Percentiles rank a stretch among this genome's conserved stretches.
phyloP scores from a whole-genome alignment of 2,888 invertebrate genomes.

The Meloe dianella region DNA sequence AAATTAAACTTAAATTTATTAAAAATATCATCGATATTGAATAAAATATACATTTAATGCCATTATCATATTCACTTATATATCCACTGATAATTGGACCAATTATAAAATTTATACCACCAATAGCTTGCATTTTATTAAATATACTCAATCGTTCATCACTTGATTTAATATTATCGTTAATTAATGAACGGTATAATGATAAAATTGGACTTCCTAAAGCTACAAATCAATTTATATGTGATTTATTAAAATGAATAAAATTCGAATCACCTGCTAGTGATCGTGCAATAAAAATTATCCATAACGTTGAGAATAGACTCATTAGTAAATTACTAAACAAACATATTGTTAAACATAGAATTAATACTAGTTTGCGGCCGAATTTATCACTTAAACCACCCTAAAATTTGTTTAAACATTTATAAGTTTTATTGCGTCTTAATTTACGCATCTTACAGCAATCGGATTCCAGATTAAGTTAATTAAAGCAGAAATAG shows the following conservation, averaged over 20 bases:
- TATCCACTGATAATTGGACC: conserved; percentile 19
- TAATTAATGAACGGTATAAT: conserved; percentile 17
- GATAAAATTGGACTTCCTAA: conserved; percentile 23
- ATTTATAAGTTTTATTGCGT: neutral
- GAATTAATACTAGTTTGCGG: conserved; percentile 19
- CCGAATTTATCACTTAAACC: conserved; percentile 25
- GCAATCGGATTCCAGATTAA: conserved; percentile 23
- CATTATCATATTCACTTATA: conserved; percentile 21
- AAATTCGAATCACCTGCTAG: conserved; percentile 16
- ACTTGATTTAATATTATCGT: conserved; percentile 18
- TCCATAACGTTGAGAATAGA: conserved; percentile 7
- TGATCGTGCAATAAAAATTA: conserved; percentile 21
- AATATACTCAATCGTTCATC: conserved; percentile 19
- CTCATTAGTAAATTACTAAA: conserved; percentile 18
- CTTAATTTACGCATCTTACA: conserved; percentile 12
- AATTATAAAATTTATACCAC: conserved; percentile 17
- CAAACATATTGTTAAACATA: conserved; percentile 14
- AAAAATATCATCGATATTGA: conserved; percentile 12
- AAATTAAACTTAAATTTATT: conserved; percentile 14
- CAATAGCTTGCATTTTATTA: conserved; percentile 22
- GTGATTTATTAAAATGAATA: neutral
- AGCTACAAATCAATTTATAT: conserved; percentile 17
- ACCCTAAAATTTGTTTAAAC: conserved; percentile 16
- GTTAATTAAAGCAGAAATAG: conserved; percentile 16
- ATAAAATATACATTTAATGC: conserved; percentile 14